Conservation (phyloP, 2,888 invertebrate genomes). For the Oscheius onirici region DNA sequence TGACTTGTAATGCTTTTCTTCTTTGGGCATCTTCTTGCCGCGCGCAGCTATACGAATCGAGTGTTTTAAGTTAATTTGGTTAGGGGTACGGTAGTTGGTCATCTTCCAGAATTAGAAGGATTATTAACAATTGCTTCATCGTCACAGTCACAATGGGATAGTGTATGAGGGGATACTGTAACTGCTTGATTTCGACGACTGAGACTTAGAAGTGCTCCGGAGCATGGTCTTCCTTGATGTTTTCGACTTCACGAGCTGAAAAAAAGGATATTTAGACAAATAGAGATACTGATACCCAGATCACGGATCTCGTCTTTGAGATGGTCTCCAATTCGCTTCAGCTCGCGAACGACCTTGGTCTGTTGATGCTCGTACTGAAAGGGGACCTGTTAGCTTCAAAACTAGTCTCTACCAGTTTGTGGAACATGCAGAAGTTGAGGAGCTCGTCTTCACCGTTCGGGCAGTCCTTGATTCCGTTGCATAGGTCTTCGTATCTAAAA, state of each 20-base stretch:
- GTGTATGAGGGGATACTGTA: no score
- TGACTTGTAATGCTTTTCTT: no score
- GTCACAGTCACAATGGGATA: no score
- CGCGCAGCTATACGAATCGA: no score
- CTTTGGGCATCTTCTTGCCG: no score
- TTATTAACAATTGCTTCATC: no score
- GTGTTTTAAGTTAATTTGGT: no score
- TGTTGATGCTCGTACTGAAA: slow-evolving; percentile 24
- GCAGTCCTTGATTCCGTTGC: slow-evolving; percentile 23
- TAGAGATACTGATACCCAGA: not conserved
- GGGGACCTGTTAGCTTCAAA: not conserved
- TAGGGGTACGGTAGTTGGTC: no score
- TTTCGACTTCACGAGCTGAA: slow-evolving; percentile 17
- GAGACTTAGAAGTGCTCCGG: no score
- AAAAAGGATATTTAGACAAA: not conserved
- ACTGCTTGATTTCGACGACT: no score
- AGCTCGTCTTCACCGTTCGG: slow-evolving; percentile 25
- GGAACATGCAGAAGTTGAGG: slow-evolving; percentile 22
- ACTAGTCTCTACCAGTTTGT: not conserved
- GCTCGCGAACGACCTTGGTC: slow-evolving; percentile 20
- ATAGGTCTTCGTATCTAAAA: slow-evolving; percentile 22
- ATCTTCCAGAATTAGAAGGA: no score
- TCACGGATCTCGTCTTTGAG: slow-evolving; percentile 11
- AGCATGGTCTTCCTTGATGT: not conserved
- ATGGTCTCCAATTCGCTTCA: slow-evolving; percentile 11